Evolutionary conservation across 35 echinoderm and acorn worm genomes (phyloP), one percentile per base, ranked within the genome.

Genomic region (Acanthaster planci): DNA sequence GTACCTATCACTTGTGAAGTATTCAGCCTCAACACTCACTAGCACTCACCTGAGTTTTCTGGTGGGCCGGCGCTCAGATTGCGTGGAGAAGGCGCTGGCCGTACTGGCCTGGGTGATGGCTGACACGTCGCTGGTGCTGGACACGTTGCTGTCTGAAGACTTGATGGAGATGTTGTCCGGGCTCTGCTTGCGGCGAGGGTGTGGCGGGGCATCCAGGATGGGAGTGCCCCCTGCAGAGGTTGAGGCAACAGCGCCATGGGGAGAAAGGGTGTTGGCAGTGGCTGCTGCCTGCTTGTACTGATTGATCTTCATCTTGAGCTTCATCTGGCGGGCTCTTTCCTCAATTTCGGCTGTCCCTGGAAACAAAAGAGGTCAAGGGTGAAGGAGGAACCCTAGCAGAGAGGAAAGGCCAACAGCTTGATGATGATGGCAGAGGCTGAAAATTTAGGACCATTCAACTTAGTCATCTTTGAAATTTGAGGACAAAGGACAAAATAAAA

Each of bases 121-220:
- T 23, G 96, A 99, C 39, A 99, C 89, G 51, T 99, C 96, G 51
- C 96, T 99, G 38, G 92, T 94, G 47, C 92, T 99, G 23, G 96
- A 99, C 81, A 99, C 76, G 67, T 99, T 99, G 76, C 96, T 99
- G 78, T 99, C 96, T 7, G 88, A 90, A 44, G 96, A 99, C 58
- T 99, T 99, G 58, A 99, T 90, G 77, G 92, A 94, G 77, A 99
- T 94, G 82, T 99, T 99, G 78, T 99, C 96, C 0, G 96, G 96
- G 83, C 96, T 99, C 79, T 99, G 96, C 89, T 99, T 99, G 17
- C 92, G 88, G 12, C 81, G 53, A 51, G 37, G 37, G n/a, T 38
- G 29, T 9, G 81, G 51, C 81, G 18, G 80, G 55, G 7, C 72
- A 76, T 78, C 84, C 40, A 38, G 77, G 77, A 81, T 85, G 50